Evolutionary conservation across 2,888 invertebrate genomes (phyloP).

Genomic region (Acronicta leporina): DNA sequence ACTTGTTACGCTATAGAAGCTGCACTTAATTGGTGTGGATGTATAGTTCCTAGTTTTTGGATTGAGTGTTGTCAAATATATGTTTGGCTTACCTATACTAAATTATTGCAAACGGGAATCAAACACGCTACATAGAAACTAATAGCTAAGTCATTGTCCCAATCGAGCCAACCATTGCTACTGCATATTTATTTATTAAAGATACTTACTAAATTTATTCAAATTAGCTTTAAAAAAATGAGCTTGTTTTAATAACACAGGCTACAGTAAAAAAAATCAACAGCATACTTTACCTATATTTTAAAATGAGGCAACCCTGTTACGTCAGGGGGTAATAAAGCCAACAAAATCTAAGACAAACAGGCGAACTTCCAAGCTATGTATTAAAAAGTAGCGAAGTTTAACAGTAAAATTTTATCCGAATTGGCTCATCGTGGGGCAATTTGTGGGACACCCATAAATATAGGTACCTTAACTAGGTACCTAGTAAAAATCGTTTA

Average conservation of each 20-base stretch:
- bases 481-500: constrained; percentile 67
- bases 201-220: too few species aligned
- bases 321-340: constrained; percentile 42
- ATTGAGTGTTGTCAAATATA: constrained; percentile 15
- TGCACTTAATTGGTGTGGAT: constrained; percentile 42
- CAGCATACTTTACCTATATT: constrained; percentile 31
- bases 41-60: constrained; percentile 27
- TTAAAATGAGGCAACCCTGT: constrained; percentile 22
- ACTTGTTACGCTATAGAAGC: constrained; percentile 35
- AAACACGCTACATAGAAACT: too few species aligned
- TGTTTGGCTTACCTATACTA: too few species aligned
- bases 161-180: too few species aligned
- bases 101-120: too few species aligned
- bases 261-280: constrained; percentile 8
- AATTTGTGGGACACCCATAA: constrained; percentile 66
- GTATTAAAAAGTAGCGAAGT: constrained; percentile 61
- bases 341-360: constrained; percentile 53
- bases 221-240: too few species aligned
- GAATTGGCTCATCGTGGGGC: constrained; percentile 59
- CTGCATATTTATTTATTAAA: too few species aligned
- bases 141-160: too few species aligned
- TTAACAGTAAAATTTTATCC: constrained; percentile 70
- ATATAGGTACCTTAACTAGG: constrained; percentile 61
- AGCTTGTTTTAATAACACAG: neutral
- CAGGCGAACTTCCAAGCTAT: constrained; percentile 54